Percentiles rank a stretch among this genome's conserved stretches.
These are phyloP conservation scores for Pseudomyrmex sp. DNA, from an alignment of 1,140 invertebrate genomes.

Conservation along the genomic window DNA sequence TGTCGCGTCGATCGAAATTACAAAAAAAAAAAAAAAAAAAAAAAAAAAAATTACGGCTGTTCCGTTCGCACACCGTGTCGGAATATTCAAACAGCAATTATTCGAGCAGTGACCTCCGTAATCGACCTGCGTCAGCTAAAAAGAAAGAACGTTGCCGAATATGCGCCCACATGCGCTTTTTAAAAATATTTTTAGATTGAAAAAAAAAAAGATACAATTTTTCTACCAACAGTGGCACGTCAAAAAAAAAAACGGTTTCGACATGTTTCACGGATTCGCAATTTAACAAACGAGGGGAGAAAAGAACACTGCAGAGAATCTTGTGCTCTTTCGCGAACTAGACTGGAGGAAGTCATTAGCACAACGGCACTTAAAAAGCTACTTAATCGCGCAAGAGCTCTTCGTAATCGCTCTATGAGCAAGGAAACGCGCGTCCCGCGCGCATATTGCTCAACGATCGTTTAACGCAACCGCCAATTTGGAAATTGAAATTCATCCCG, in stretches of 20 bases:
- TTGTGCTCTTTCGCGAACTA: background rate
- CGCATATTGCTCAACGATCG: too few species aligned
- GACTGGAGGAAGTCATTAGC: conserved; percentile 43
- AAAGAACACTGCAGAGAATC: background rate
- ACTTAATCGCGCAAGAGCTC: conserved; percentile 5
- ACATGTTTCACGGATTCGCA: background rate
- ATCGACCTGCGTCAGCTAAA: conserved; percentile 31
- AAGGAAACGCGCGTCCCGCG: background rate
- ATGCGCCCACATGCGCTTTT: background rate
- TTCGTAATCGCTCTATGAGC: conserved; percentile 17
- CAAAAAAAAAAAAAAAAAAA: conserved; percentile 33
- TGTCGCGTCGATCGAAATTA: conserved; percentile 1
- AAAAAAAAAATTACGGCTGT: conserved; percentile 27
- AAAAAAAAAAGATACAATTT: too few species aligned
- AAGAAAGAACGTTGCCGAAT: conserved; percentile 34
- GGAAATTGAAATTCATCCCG: background rate
- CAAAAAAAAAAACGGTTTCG: too few species aligned
- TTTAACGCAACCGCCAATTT: background rate
- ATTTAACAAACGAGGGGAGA: background rate
- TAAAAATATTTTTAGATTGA: too few species aligned
- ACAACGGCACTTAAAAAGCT: conserved; percentile 8
- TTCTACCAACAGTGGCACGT: too few species aligned
- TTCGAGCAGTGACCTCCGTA: conserved; percentile 30
- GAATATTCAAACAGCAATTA: conserved; percentile 55
- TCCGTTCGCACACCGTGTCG: conserved; percentile 5